Conservation (phyloP, 1,140 invertebrate genomes). For the Vanessa tameamea region DNA sequence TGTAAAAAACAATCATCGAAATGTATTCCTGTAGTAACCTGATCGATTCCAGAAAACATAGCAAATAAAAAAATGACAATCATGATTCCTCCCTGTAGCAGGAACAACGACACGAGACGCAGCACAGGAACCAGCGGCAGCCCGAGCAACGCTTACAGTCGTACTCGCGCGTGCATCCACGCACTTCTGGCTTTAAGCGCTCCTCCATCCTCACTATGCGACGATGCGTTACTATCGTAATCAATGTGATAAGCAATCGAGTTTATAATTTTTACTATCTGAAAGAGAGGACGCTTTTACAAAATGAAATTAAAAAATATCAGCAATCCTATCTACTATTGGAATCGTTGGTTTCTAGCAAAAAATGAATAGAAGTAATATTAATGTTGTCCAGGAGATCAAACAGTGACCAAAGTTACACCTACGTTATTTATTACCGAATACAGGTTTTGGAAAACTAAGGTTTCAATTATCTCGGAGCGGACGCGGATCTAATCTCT, state of each 20-base stretch:
- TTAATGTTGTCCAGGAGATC: too few species aligned
- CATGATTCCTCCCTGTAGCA: constrained; percentile 39
- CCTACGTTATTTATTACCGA: too few species aligned
- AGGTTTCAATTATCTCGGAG: too few species aligned
- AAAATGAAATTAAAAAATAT: not conserved
- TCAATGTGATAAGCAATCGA: not conserved
- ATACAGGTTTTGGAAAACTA: too few species aligned
- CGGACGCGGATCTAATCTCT: not conserved
- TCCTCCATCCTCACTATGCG: constrained; percentile 35
- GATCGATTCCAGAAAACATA: not conserved
- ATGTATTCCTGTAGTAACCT: not conserved
- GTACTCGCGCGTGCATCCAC: constrained; percentile 49
- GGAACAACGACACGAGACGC: constrained; percentile 48
- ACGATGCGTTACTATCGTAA: constrained; percentile 4
- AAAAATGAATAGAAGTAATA: too few species aligned
- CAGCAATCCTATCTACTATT: too few species aligned
- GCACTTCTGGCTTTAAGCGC: constrained; percentile 44
- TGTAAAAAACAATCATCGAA: not conserved
- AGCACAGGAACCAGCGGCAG: constrained; percentile 51
- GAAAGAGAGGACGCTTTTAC: not conserved
- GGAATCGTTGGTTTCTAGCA: too few species aligned
- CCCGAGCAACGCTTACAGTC: constrained; percentile 48
- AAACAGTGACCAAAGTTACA: too few species aligned
- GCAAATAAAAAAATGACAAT: not conserved
- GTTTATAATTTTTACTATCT: not conserved